Base-by-base conservation (phyloP, 1,140 invertebrate genomes). In the Drosophila serrata region DNA sequence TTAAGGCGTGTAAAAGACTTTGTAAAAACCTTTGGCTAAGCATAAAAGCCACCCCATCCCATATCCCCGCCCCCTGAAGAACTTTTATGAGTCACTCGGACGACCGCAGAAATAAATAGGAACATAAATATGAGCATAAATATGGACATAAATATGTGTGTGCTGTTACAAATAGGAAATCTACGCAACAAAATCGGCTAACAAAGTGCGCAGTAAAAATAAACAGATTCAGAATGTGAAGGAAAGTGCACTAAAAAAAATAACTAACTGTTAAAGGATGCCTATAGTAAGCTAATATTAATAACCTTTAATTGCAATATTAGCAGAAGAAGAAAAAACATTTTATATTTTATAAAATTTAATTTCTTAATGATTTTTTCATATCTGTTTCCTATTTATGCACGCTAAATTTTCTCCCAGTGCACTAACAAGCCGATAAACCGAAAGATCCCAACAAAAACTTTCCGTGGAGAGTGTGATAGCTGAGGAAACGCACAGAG, bases 131-230 rank as follows among this genome's bases (percentile, higher is more conserved):
- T 37, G 37, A 22, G 17, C 65, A 73, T 39, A 40, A 45, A 61
- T 74, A 33, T 61, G 29, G 1, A 15, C 22, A 60, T 58, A 45
- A 58, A 59, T 46, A 48, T 59, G 12, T 55, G 29, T 57, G 17
- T 49, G 48, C 56, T 53, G 43, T 13, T 29, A 45, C 43, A 58
- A 49, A 72, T 37, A 61, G 49, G 45, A 61, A 68, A 78, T 75
- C 59, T 73, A 76, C 62, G 61, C 75, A 61, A 59, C 67, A 58
- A 65, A 58, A 75, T 74, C 69, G 37, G n/a, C 49, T 31, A 27
- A 75, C 57, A 77, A 77, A 69, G 49, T 86, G 79, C 82, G 82
- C 79, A 88, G 84, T 73, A 57, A 65, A 73, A 76, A 82, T 57
- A 74, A 81, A 84, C 51, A 81, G 45, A 51, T 53, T 53, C 49